Base-by-base conservation (phyloP, 2,113 vertebrate genomes). In the Zosterops hypoxanthus region DNA sequence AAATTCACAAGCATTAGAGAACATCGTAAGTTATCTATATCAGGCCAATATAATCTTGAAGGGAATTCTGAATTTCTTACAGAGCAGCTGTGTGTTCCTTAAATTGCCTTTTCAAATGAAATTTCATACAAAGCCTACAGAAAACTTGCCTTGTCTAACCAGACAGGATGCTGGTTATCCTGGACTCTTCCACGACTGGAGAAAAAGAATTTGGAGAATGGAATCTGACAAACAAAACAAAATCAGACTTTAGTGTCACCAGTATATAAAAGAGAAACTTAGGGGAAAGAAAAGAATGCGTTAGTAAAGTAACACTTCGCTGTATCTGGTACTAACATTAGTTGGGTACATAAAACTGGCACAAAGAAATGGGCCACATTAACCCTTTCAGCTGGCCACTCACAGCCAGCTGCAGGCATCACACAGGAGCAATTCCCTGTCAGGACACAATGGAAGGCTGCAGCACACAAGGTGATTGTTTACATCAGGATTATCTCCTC, bases 171-270 rank as follows among this genome's bases (percentile, higher is more conserved):
- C 86, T 99, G 99, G n/a, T 81, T 34, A 81, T 99, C 99, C 69
- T 99, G 99, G 94, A 99, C 92, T 97, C 99, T 98, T 68, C 99
- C 99, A 26, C 95, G 98, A 97, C 98, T 98, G 66, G 99, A 98
- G n/a, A 99, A 96, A 92, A 99, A 99, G 95, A 99, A 99, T 96
- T 99, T 99, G 26, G 99, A 99, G 96, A 99, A 99, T 1, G 99
- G 99, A 80, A 99, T 99, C 99, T 99, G 97, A 66, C 44, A 95
- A 94, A 66, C 11, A 96, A 94, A 94, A 64, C 4, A 29, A 65
- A 92, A 82, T 5, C 28, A 79, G 44, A 68, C 14, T 82, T 96
- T 11, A 89, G n/a, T 22, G 14, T 79, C 31, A 76, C 26, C 36
- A 47, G 44, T 29, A 55, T 3, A 52, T 13, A 69, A 39, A 82